Percentiles rank a stretch among this genome's conserved stretches.
These are phyloP conservation scores for Notolepis coatsorum DNA, from an alignment of 2,797 vertebrate species.

Conservation along the genomic window DNA sequence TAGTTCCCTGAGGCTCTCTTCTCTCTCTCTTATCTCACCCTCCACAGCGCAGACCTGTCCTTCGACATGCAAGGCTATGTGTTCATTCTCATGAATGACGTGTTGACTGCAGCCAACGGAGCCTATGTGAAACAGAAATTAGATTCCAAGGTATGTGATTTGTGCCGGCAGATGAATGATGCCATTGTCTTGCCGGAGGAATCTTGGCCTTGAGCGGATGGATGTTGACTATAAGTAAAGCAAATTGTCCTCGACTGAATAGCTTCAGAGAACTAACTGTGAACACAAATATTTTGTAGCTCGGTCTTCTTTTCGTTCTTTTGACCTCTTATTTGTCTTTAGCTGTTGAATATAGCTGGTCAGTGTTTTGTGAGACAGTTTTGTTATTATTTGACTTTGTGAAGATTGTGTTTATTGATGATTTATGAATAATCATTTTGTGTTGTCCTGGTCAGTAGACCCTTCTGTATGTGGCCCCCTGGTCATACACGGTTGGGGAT, in stretches of 20 bases:
- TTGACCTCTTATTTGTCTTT: neutral
- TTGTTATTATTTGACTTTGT: neutral
- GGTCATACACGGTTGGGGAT: too few species aligned
- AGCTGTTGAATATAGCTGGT: neutral
- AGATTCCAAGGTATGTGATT: constrained; percentile 91
- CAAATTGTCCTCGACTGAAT: constrained; percentile 30
- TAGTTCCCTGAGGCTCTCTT: constrained; percentile 1
- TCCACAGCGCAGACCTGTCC: constrained; percentile 90
- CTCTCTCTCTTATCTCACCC: neutral
- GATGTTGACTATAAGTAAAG: constrained; percentile 33
- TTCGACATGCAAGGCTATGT: constrained; percentile 96
- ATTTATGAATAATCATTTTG: neutral
- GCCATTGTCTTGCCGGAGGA: constrained; percentile 42
- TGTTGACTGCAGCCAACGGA: constrained; percentile 96
- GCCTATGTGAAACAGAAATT: constrained; percentile 98
- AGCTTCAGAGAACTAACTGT: neutral
- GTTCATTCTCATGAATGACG: constrained; percentile 94
- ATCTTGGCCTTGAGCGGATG: constrained; percentile 35
- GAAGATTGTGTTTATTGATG: neutral
- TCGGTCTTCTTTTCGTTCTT: neutral
- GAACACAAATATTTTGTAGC: neutral
- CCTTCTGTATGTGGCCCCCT: constrained; percentile 7
- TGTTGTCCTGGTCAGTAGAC: constrained; percentile 3
- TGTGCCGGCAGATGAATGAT: constrained; percentile 49
- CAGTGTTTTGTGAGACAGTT: neutral